Base-by-base conservation (phyloP, 1,140 invertebrate genomes). In the Liolophura sinensis region DNA sequence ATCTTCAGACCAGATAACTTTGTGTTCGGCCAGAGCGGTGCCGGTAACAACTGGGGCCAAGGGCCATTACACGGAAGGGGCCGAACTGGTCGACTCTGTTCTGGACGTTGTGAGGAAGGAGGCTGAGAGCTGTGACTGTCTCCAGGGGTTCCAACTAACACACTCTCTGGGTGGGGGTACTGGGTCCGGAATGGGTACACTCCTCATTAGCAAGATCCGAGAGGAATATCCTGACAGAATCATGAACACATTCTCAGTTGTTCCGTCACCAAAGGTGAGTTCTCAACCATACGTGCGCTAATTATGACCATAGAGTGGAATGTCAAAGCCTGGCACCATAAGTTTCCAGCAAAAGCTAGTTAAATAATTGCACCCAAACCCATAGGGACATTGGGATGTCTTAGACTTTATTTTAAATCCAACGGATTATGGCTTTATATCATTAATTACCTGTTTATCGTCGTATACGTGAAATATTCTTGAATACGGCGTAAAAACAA, bases 41-140 rank as follows among this genome's bases (percentile, higher is more conserved):
- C 88, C 50, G 92, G 91, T 7, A 94, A 95, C 83, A 95, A 95
- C 85, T 94, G 93, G 90, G n/a, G 93, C 93, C 49, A 95, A 96
- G 82, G 93, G 93, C 62, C 92, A 94, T 78, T 96, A 96, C 87
- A 97, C 70, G 59, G 69, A 96, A 85, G 94, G 94, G 16, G 94
- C 93, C 55, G 70, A 74, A 60, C 62, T 74, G 5, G 91, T 84
- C 92, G 93, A 95, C 78, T 94, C 92, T 76, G 86, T 95, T 48
- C 80, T 93, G 47, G 92, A 93, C 78, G 90, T 92, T 16, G 90
- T 93, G 1, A 87, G 93, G 47, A 95, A 94, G 81, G 93, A 95
- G 85, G 89, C 92, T 12, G 93, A 95, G 56, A 71, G 71, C 31
- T 95, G 93, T 75, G 93, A 95, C 78, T 94, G 92, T 75, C 86